phyloP scores from a whole-genome alignment of 2,113 vertebrate genomes.

The Grantiella picta region DNA sequence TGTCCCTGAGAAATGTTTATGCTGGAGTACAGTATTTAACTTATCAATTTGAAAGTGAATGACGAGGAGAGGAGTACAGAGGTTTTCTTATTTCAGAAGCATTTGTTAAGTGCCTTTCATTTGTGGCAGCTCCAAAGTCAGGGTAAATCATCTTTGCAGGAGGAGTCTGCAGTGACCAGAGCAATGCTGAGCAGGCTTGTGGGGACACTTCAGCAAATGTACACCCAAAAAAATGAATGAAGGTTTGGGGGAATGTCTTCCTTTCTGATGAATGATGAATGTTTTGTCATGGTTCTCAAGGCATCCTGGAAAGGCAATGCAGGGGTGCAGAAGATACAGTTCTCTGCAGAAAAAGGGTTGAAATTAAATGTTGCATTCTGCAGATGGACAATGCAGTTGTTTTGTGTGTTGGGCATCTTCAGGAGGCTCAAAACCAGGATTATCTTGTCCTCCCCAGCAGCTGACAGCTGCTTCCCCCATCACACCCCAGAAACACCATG shows the following conservation, averaged over 20 bases:
- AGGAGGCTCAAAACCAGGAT: neutral
- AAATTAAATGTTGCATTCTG: neutral
- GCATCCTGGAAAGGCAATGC: neutral
- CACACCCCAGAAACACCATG: neutral
- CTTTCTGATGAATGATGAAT: neutral
- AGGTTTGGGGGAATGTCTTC: neutral
- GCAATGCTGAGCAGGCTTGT: neutral
- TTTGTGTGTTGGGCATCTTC: neutral
- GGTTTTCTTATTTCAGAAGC: conserved; percentile 35
- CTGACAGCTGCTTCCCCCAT: neutral
- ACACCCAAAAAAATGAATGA: neutral
- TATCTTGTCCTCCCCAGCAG: neutral
- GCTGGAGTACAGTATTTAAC: conserved; percentile 57
- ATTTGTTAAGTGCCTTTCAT: conserved; percentile 40
- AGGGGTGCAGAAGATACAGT: neutral
- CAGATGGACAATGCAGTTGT: neutral
- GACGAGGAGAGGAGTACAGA: conserved; percentile 6
- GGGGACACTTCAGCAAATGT: neutral
- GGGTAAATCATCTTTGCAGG: neutral
- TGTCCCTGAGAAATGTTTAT: conserved; percentile 62
- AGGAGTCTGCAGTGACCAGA: neutral
- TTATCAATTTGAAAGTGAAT: conserved; percentile 47
- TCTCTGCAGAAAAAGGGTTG: neutral
- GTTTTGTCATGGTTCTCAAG: neutral
- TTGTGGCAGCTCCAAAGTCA: neutral